Base-by-base conservation (phyloP, 2,797 vertebrate genomes). In the Siniperca obscura region DNA sequence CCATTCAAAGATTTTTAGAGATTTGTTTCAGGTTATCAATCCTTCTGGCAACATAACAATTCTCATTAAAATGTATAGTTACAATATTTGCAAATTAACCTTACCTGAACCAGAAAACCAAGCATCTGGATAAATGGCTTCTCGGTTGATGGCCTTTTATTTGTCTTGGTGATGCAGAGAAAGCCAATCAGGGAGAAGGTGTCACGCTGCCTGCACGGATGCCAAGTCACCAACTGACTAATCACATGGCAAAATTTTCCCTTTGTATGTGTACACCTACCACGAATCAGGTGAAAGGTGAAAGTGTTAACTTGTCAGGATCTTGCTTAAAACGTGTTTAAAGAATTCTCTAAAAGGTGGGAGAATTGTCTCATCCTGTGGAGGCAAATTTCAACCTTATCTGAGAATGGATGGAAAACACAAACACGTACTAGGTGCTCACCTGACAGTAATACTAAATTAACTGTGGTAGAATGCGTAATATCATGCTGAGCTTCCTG, bases 141-240 rank as follows among this genome's bases (percentile, higher is more conserved):
- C 13, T 44, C 7, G 5, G 44, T 1, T 25, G 17, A 62, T 27
- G 21, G 10, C 59, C 64, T 88, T 91, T 87, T 85, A 86, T 89
- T 78, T 34, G 62, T 42, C 34, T 83, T 30, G 61, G 80, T 25
- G 42, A 59, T 74, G 25, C 44, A 34, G 50, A 64, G 36, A 12
- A 27, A 84, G 70, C 91, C 89, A 91, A 91, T 92, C 82, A 87
- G 76, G 6, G 50, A 38, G 36, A 48, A 70, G 74, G 40, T 76
- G 56, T 61, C 68, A 67, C 19, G 34, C n/a, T 48, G 1, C 53
- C 22, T 36, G 21, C 10, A 27, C 5, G 0, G 36, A 66, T 22
- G 61, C 38, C 25, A 60, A 27, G 46, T 82, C 55, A 55, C 6
- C 44, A 36, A n/a, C n/a, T 3, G 27, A 65, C 50, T 59, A 40